Base-by-base conservation (phyloP, 2,113 vertebrate species). In the Neoarius graeffei region DNA sequence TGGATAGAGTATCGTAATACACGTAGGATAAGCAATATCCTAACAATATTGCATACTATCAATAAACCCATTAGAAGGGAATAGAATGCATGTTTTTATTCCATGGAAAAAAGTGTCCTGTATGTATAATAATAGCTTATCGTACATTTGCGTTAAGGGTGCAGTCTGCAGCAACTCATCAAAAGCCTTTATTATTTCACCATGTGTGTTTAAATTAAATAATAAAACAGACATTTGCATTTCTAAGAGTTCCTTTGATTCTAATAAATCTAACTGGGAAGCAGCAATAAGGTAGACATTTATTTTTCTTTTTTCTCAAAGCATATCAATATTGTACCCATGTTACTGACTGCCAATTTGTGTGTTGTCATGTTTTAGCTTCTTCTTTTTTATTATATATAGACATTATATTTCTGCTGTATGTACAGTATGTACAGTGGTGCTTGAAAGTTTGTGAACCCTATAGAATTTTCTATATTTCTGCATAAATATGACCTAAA, bases 161-260 rank as follows among this genome's bases (percentile, higher is more conserved):
- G 27, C 15, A 17, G n/a, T 71, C 85, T 81, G 42, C 30, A 30
- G 14, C 30, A 25, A n/a, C 11, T 74, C 62, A 54, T 80, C 66
- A 81, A 69, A 89, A 13, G 27, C 60, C 7, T 56, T 82, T 73
- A 57, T n/a, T 54, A 64, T 56, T 57, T 35, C 30, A 15, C 67
- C 14, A 23, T 30, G 30, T 3, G 1, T 15, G 74, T 13, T 13
- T 17, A 64, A 20, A 87, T 30, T 74, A 7, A 85, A 87, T 86
- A 77, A 87, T 85, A 56, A 85, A 81, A 59, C 50, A 48, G 30
- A 50, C 2, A 85, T 89, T 87, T 85, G 62, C 77, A 89, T 87
- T 85, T 89, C 67, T 66, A 15, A 85, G 83, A 64, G 57, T 30
- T 27, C n/a, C 89, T 89, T 89, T 87, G 81, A 87, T 87, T 89